Evolutionary conservation across 2,113 vertebrate genomes (phyloP).

Genomic region (Chloebia gouldiae): DNA sequence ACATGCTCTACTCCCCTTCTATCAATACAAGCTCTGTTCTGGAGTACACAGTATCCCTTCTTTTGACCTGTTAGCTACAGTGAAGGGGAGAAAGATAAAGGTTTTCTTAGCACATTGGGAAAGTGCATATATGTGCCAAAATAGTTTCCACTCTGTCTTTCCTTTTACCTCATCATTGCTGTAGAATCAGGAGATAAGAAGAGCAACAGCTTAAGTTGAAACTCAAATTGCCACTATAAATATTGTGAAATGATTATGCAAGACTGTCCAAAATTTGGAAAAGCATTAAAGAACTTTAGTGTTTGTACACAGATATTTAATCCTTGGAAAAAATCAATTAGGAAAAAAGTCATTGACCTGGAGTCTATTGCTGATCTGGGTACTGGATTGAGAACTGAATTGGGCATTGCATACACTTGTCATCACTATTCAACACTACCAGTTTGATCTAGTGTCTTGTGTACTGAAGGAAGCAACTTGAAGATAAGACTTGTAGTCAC

Average conservation of each 20-base stretch:
- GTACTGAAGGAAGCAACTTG: background rate
- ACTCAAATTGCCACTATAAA: slow-evolving; percentile 46
- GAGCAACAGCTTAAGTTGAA: background rate
- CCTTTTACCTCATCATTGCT: slow-evolving; percentile 10
- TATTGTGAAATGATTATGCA: slow-evolving; percentile 62
- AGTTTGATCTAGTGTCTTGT: background rate
- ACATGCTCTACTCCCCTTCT: background rate
- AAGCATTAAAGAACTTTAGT: slow-evolving; percentile 27
- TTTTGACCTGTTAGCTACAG: background rate
- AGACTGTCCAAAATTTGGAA: slow-evolving; percentile 49
- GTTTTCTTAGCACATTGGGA: background rate
- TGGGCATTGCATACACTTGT: background rate
- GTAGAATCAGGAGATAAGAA: slow-evolving; percentile 34
- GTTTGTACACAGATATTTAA: slow-evolving; percentile 31
- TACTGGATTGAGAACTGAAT: background rate
- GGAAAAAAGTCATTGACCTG: slow-evolving; percentile 46
- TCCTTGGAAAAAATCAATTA: slow-evolving; percentile 20
- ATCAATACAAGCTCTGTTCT: background rate
- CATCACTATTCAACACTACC: background rate
- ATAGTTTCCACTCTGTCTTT: slow-evolving; percentile 1
- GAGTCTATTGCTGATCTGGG: slow-evolving; percentile 12
- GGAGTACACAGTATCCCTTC: background rate
- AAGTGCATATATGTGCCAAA: background rate
- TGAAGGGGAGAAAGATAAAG: background rate
- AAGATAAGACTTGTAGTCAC: background rate